Evolutionary conservation across 2,113 vertebrate species (phyloP).

Genomic region (Barbus barbus): DNA sequence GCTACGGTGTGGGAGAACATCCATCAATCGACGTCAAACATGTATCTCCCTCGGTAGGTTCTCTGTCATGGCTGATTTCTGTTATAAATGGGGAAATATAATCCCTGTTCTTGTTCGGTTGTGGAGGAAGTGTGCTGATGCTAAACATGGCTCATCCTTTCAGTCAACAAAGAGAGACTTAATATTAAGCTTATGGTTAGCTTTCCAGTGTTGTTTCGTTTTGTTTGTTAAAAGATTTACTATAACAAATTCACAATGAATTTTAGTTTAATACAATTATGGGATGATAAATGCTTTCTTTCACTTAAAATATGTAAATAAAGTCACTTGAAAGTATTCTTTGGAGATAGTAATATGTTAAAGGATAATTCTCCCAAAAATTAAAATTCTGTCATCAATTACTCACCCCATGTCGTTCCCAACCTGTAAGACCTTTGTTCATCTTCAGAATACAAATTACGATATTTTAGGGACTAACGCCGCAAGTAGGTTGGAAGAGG

Average conservation of each 20-base stretch:
- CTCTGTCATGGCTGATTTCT: conserved; percentile 55
- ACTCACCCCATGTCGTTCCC: no score
- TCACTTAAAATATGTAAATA: background rate
- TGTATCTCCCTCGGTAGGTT: conserved; percentile 56
- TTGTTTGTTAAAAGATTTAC: background rate
- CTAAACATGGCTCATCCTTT: conserved; percentile 25
- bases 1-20: conserved; percentile 54
- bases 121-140: background rate
- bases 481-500: no score
- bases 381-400: no score
- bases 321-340: background rate
- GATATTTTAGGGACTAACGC: no score
- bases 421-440: no score
- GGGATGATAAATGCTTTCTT: background rate
- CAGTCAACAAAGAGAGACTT: conserved; percentile 9
- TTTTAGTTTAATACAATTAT: conserved; percentile 14
- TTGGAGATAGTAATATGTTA: background rate
- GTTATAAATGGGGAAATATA: conserved; percentile 58
- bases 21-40: conserved; percentile 63
- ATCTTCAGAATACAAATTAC: no score
- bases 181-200: conserved; percentile 3
- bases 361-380: no score
- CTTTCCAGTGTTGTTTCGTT: background rate
- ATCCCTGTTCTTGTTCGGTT: conserved; percentile 7
- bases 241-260: background rate